A percentile compares a stretch with the other conserved stretches of the same genome.
Evolutionary conservation across 2,797 vertebrate genomes (phyloP).

Genomic region (Spondyliosoma cantharus): DNA sequence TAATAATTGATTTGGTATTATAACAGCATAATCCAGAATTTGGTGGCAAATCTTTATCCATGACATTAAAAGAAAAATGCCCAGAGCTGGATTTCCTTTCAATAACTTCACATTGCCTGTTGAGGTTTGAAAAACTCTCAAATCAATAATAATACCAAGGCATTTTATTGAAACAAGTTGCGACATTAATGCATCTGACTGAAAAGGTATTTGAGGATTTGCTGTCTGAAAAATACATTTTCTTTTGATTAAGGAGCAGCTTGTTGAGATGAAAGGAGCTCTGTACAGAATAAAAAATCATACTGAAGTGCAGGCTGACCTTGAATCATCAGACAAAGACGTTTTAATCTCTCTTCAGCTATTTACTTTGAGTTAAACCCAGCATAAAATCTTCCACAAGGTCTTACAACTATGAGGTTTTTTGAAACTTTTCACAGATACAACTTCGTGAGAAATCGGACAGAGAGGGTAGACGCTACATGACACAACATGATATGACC

Average conservation of each 20-base stretch:
- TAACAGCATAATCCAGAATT: not conserved
- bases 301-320: not conserved
- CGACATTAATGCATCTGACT: not conserved
- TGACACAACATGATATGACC: constrained; percentile 19
- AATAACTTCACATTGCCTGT: not conserved
- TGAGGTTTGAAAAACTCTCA: not conserved
- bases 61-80: not conserved
- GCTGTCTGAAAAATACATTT: not conserved
- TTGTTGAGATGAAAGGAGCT: not conserved
- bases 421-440: not conserved
- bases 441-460: not conserved
- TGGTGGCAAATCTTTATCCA: not conserved
- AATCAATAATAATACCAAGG: constrained; percentile 1
- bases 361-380: not conserved
- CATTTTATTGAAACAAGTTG: not conserved
- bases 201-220: not conserved
- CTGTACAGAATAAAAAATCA: not conserved
- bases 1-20: not conserved
- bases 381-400: not conserved
- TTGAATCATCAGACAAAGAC: not conserved
- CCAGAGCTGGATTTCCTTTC: not conserved
- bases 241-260: not conserved
- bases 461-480: constrained; percentile 23
- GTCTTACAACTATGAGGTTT: not conserved
- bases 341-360: not conserved